Base-by-base conservation (phyloP, 2,113 vertebrate genomes). In the Rutilus rutilus region DNA sequence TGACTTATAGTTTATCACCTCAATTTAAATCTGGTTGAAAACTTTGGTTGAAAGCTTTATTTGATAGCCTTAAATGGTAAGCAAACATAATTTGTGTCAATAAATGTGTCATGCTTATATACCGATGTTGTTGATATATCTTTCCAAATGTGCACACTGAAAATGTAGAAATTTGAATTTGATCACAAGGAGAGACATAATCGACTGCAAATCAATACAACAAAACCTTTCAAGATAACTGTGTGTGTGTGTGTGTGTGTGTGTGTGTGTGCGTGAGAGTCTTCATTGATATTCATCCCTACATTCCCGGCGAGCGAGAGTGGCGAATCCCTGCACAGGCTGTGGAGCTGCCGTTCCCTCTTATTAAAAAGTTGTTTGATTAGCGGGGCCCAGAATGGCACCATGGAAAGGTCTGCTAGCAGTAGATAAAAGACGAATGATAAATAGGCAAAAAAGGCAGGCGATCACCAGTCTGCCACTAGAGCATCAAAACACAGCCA, bases 301-400 rank as follows among this genome's bases (percentile, higher is more conserved):
- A 90, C 91, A 84, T 92, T 92, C 89, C 87, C 90, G 86, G 90
- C 86, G 59, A 69, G 88, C 73, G 91, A 92, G 89, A 93, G 83
- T 77, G 67, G 87, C 74, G 78, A 92, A 89, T 92, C 92, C 92
- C 91, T 93, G 92, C 92, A 89, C 90, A 62, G 89, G 91, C 90
- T 89, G 91, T 79, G 84, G 92, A 93, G 92, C 94, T 92, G 94
- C 92, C 90, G 93, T 94, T 96, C 95, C 94, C 94, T 93, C 92
- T 93, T 95, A 96, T 95, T 96, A 96, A 95, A 96, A 95, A 95
- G 92, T 96, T 97, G 95, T 97, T 97, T 97, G 96, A 96, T 93
- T 94, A 95, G 94, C 86, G 90, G 92, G 91, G 92, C 91, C 92
- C 94, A 91, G 92, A 92, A 94, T 95, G 93, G 90, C 93, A 95